These are phyloP conservation scores for Microhierax caerulescens DNA, from an alignment of 2,797 vertebrate genomes.

Conservation along the genomic window DNA sequence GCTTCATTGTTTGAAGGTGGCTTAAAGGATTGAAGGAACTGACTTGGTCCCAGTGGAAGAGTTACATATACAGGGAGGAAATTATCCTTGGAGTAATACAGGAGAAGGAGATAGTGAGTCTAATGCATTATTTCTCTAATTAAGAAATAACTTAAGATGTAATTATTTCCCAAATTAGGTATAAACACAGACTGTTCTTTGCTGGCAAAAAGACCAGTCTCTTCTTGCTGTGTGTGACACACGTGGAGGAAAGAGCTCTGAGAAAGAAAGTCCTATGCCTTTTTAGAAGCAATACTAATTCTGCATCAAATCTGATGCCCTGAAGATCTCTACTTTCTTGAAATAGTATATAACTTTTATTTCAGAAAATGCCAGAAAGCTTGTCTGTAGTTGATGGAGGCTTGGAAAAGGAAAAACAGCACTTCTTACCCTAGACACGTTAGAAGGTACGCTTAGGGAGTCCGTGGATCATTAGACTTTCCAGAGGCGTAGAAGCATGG, in stretches of 20 bases:
- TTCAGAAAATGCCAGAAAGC: background rate
- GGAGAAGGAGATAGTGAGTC: background rate
- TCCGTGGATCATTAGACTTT: background rate
- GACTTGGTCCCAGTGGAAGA: background rate
- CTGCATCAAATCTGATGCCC: background rate
- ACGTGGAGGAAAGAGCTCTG: background rate
- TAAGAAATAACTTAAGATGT: background rate
- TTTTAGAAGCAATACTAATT: background rate
- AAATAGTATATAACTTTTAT: background rate
- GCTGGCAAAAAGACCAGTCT: background rate
- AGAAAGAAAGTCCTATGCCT: background rate
- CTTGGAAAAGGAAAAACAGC: background rate
- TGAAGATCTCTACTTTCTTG: background rate
- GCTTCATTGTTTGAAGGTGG: background rate
- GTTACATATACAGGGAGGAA: background rate
- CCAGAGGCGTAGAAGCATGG: background rate
- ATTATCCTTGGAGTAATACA: background rate
- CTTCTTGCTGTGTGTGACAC: background rate
- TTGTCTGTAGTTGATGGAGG: background rate
- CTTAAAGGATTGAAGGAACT: background rate
- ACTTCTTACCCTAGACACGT: background rate
- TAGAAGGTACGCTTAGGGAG: background rate
- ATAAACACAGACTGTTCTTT: background rate
- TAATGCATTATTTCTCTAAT: background rate
- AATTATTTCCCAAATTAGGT: background rate